Evolutionary conservation across 2,797 vertebrate genomes (phyloP).

Genomic region (Gymnoscopelus braueri): DNA sequence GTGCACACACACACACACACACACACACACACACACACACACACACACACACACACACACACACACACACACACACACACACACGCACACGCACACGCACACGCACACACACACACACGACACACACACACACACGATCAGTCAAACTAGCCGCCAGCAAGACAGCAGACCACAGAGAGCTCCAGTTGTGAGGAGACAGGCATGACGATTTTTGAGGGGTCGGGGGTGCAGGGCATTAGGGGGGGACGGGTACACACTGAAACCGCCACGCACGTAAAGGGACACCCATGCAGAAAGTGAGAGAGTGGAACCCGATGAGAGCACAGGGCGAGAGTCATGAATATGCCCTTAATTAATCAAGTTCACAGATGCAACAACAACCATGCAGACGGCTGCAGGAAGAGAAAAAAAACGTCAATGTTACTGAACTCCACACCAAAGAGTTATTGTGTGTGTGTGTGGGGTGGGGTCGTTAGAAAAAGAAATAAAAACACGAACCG

Average conservation of each 20-base stretch:
- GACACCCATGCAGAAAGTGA: conserved; percentile 74
- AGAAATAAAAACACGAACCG: conserved; percentile 41
- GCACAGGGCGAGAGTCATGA: conserved; percentile 67
- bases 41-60: conserved; percentile 21
- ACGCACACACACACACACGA: conserved; percentile 34
- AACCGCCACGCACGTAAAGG: conserved; percentile 81
- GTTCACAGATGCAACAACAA: conserved; percentile 70
- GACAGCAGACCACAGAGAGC: conserved; percentile 64
- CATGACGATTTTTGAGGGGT: conserved; percentile 60
- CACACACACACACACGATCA: conserved; percentile 39
- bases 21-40: conserved; percentile 22
- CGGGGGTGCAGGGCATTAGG: conserved; percentile 65
- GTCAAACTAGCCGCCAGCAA: conserved; percentile 56
- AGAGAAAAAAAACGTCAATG: conserved; percentile 42
- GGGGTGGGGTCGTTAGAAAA: not conserved
- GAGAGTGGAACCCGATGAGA: conserved; percentile 54
- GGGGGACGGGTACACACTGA: conserved; percentile 66
- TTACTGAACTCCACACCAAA: conserved; percentile 40
- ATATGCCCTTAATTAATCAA: conserved; percentile 63
- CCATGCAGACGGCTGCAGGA: conserved; percentile 74
- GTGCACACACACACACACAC: not conserved
- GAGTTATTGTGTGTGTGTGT: no score
- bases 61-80: conserved; percentile 5
- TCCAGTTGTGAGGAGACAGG: conserved; percentile 76
- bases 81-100: conserved; percentile 24